Conservation (phyloP, 2,888 invertebrate genomes). For the Drosophila barbarae region DNA sequence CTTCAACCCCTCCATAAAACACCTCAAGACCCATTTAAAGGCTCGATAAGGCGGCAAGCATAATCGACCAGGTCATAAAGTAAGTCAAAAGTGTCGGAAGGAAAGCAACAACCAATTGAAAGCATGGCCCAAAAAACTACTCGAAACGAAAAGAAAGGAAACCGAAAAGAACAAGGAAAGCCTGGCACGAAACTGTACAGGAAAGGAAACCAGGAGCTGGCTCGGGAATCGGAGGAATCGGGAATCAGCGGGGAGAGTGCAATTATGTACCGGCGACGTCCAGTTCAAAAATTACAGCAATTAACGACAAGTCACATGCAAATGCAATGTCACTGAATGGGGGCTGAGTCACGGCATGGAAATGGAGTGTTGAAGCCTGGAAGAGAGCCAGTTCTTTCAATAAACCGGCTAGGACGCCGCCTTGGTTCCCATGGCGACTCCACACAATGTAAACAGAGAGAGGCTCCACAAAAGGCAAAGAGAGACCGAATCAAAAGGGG, state of each 20-base stretch:
- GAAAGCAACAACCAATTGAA: conserved; percentile 60
- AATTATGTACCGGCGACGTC: conserved; percentile 52
- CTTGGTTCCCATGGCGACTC: conserved; percentile 59
- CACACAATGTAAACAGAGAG: conserved; percentile 70
- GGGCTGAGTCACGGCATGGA: conserved; percentile 57
- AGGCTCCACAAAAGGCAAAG: not conserved
- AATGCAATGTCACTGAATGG: conserved; percentile 65
- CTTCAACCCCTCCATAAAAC: conserved; percentile 13
- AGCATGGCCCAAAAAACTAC: conserved; percentile 63
- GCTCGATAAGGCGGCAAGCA: conserved; percentile 51
- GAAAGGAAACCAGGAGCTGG: conserved; percentile 18
- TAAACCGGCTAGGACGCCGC: conserved; percentile 63
- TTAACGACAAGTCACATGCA: conserved; percentile 68
- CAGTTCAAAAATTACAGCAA: conserved; percentile 69
- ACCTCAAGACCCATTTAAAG: conserved; percentile 43
- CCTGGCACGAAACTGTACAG: conserved; percentile 57
- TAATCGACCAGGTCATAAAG: conserved; percentile 62
- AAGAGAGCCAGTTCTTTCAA: not conserved
- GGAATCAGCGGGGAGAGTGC: conserved; percentile 19
- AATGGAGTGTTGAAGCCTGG: conserved; percentile 7
- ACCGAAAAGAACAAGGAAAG: conserved; percentile 15
- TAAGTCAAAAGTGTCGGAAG: conserved; percentile 61
- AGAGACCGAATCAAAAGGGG: conserved; percentile 24
- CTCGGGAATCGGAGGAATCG: not conserved
- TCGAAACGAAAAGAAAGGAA: conserved; percentile 36